A percentile compares a stretch with the other conserved stretches of the same genome.
phyloP scores from a whole-genome alignment of 2,888 invertebrate species.

The Portevinia maculata region DNA sequence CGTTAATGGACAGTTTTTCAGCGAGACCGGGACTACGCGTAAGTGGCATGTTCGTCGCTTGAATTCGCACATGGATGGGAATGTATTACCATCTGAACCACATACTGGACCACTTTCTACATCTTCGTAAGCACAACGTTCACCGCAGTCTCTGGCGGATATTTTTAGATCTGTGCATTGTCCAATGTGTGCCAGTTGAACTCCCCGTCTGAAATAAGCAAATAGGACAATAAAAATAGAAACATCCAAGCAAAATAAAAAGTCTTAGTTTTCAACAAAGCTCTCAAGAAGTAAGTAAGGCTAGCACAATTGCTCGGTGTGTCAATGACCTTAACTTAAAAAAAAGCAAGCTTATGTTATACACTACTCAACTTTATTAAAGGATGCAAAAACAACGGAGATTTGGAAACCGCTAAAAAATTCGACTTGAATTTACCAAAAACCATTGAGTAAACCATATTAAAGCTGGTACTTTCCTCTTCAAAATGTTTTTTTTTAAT shows the following conservation, averaged over 20 bases:
- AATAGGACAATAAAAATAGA: constrained; percentile 16
- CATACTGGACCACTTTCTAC: constrained; percentile 89
- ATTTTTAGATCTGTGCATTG: constrained; percentile 88
- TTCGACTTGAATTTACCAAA: too few relatives aligned
- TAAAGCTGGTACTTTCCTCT: too few relatives aligned
- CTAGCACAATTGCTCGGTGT: too few relatives aligned
- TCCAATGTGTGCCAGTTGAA: constrained; percentile 94
- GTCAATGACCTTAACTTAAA: too few relatives aligned
- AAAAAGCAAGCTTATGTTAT: too few relatives aligned
- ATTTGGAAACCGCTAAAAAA: too few relatives aligned
- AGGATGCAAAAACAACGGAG: too few relatives aligned
- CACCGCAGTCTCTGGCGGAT: constrained; percentile 84
- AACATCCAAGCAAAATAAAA: not conserved
- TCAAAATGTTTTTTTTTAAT: too few relatives aligned
- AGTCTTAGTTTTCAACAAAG: not conserved
- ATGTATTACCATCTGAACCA: constrained; percentile 95
- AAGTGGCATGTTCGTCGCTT: constrained; percentile 92
- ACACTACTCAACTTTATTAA: too few relatives aligned
- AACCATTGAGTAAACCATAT: too few relatives aligned
- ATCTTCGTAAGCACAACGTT: constrained; percentile 85
- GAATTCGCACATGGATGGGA: constrained; percentile 93
- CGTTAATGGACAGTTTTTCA: constrained; percentile 93
- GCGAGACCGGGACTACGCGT: constrained; percentile 91
- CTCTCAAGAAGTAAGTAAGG: too few relatives aligned
- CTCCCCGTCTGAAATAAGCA: constrained; percentile 87